Conservation (phyloP, 2,113 vertebrate genomes). For the Gila orcuttii region DNA sequence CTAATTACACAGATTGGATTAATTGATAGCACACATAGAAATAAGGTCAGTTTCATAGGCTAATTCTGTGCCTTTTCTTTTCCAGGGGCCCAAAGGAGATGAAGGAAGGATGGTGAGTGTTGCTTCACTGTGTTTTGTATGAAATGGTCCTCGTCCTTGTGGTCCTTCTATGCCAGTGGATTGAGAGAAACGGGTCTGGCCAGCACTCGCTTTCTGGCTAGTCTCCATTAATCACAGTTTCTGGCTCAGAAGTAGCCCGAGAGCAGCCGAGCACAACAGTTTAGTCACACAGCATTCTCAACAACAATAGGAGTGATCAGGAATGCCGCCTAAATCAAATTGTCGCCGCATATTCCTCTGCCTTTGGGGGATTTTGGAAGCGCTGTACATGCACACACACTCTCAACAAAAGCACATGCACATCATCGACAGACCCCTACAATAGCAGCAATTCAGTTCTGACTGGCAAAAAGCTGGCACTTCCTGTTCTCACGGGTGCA, state of each 20-base stretch:
- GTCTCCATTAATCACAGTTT: constrained; percentile 30
- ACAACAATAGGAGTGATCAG: constrained; percentile 55
- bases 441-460: constrained; percentile 5
- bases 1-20: not conserved
- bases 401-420: constrained; percentile 52
- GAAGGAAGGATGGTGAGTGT: constrained; percentile 84
- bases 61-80: constrained; percentile 61
- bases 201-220: constrained; percentile 5
- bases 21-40: not conserved
- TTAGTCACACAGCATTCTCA: constrained; percentile 11
- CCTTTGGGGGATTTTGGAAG: constrained; percentile 60
- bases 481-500: constrained; percentile 64
- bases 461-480: constrained; percentile 53
- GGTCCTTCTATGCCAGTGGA: constrained; percentile 12
- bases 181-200: not conserved
- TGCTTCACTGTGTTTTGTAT: constrained; percentile 56
- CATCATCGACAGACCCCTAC: not conserved
- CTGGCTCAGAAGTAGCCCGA: constrained; percentile 25
- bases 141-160: constrained; percentile 50
- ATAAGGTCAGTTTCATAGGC: constrained; percentile 35
- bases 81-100: constrained; percentile 93
- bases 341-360: constrained; percentile 60
- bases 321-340: constrained; percentile 61
- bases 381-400: not conserved
- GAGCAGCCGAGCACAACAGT: constrained; percentile 23